Evolutionary conservation across 2,797 vertebrate genomes (phyloP).

Genomic region (Ptychadena robeensis): DNA sequence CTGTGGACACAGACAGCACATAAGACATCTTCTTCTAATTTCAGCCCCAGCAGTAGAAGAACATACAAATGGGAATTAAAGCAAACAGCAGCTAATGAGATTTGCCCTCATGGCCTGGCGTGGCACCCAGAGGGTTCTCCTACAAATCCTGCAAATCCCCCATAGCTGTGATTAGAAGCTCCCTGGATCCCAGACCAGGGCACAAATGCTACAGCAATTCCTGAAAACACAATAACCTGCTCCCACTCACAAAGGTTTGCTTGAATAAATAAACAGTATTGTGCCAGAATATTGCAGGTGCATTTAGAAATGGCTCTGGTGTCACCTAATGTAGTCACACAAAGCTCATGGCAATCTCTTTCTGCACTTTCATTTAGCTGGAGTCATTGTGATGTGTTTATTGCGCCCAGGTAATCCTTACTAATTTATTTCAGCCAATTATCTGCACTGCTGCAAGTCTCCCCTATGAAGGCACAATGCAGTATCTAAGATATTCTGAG

Average conservation of each 20-base stretch:
- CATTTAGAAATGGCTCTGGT: neutral
- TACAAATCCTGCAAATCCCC: constrained; percentile 43
- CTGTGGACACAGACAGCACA: constrained; percentile 68
- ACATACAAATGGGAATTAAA: neutral
- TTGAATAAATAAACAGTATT: constrained; percentile 1
- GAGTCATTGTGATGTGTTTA: constrained; percentile 33
- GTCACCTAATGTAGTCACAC: neutral
- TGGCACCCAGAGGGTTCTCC: constrained; percentile 11
- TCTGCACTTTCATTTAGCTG: constrained; percentile 3
- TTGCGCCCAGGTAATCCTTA: constrained; percentile 17
- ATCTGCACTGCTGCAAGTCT: constrained; percentile 8
- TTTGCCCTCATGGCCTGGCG: constrained; percentile 19
- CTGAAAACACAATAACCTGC: constrained; percentile 11
- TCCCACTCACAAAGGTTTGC: neutral
- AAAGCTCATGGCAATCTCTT: neutral
- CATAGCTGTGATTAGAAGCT: constrained; percentile 24
- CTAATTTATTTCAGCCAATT: constrained; percentile 44
- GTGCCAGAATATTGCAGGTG: constrained; percentile 1
- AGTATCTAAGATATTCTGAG: constrained; percentile 1
- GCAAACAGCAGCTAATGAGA: neutral
- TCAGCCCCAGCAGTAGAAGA: neutral
- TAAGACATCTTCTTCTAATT: neutral
- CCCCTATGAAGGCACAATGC: neutral
- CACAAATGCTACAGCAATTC: neutral
- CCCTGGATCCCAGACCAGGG: neutral